Evolutionary conservation across 2,797 vertebrate genomes (phyloP).

Genomic region (Malacoraja senta): DNA sequence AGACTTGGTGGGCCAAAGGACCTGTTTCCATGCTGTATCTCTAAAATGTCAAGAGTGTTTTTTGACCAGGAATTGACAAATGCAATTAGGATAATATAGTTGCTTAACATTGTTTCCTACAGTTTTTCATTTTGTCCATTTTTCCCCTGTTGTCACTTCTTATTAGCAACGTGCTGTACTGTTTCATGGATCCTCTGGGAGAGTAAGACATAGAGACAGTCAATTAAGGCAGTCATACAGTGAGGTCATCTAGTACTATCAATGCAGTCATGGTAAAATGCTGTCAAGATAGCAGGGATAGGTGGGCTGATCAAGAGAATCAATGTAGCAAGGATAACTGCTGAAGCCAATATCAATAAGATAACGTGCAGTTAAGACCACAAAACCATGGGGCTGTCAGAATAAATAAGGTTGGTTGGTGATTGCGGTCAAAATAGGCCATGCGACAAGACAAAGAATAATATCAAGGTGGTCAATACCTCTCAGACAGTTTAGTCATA

Average conservation of each 20-base stretch:
- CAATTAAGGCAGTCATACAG: neutral
- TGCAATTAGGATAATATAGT: neutral
- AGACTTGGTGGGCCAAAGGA: too few relatives aligned
- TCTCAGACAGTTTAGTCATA: neutral
- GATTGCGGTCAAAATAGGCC: conserved; percentile 11
- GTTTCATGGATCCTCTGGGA: neutral
- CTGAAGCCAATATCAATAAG: neutral
- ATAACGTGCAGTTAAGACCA: neutral
- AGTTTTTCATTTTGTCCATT: neutral
- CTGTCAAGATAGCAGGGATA: neutral
- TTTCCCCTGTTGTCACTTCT: neutral
- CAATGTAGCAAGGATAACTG: neutral
- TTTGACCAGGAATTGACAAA: neutral
- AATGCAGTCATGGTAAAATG: neutral
- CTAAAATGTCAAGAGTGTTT: neutral
- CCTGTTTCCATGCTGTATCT: too few relatives aligned
- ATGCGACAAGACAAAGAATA: neutral
- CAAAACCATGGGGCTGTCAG: neutral
- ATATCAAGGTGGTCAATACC: neutral
- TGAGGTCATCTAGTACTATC: neutral
- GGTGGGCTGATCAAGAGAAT: neutral
- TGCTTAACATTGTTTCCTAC: neutral
- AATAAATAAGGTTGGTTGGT: neutral
- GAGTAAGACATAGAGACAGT: neutral
- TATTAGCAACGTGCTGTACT: neutral